Evolutionary conservation across 1,140 invertebrate species (phyloP).

Genomic region (Macrosteles quadrilineatus): DNA sequence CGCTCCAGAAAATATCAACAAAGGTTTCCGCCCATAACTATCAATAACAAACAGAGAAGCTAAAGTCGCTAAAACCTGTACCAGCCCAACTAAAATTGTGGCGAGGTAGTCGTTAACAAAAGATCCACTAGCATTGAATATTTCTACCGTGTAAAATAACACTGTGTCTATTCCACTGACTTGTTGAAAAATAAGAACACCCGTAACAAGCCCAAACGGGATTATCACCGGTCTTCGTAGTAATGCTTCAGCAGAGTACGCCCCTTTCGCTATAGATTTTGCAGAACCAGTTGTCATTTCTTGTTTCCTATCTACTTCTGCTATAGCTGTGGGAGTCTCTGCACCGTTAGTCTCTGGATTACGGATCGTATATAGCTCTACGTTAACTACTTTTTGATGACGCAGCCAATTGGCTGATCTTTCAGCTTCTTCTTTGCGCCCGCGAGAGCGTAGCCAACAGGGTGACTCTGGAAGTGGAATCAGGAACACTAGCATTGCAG

Average conservation of each 20-base stretch:
- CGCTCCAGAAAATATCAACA: constrained; percentile 51
- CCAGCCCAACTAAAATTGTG: constrained; percentile 64
- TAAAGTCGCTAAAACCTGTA: constrained; percentile 55
- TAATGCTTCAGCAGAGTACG: constrained; percentile 27
- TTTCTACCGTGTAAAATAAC: constrained; percentile 67
- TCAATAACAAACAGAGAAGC: constrained; percentile 59
- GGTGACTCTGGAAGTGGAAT: constrained; percentile 61
- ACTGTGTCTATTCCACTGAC: constrained; percentile 69
- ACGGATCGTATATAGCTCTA: constrained; percentile 26
- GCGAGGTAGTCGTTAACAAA: constrained; percentile 59
- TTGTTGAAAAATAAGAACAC: constrained; percentile 63
- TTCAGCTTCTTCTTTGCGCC: constrained; percentile 54
- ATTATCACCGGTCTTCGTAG: constrained; percentile 32
- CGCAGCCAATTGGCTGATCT: constrained; percentile 53
- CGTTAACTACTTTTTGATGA: constrained; percentile 30
- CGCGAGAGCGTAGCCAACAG: constrained; percentile 55
- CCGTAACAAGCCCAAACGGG: constrained; percentile 52
- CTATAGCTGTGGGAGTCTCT: neutral
- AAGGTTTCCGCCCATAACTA: constrained; percentile 53
- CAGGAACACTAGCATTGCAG: constrained; percentile 52
- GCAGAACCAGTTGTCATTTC: neutral
- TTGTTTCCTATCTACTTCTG: neutral
- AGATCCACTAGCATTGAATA: constrained; percentile 60
- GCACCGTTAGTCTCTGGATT: neutral
- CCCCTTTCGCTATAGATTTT: neutral